Evolutionary conservation across 2,888 invertebrate genomes (phyloP).

Genomic region (Eupithecia subfuscata): DNA sequence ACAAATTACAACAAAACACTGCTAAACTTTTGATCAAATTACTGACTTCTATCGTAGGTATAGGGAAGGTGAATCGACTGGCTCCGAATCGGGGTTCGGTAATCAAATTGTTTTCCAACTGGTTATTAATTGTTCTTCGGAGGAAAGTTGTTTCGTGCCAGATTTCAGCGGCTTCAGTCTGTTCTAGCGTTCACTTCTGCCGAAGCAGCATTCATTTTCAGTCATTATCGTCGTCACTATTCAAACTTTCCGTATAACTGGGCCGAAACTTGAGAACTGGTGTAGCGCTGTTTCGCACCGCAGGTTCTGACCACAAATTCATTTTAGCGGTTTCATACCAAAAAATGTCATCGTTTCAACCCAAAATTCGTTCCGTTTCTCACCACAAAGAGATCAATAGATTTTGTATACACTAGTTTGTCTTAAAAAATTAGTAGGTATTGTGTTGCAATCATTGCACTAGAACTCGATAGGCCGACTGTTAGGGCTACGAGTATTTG

Average conservation of each 20-base stretch:
- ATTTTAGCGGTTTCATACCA: too few relatives aligned
- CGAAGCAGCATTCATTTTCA: constrained; percentile 1
- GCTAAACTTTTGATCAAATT: background rate
- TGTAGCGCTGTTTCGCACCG: too few relatives aligned
- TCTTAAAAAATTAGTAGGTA: background rate
- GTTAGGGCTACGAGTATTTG: background rate
- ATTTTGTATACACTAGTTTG: too few relatives aligned
- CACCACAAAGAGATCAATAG: too few relatives aligned
- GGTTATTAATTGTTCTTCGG: constrained; percentile 31
- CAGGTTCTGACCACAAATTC: too few relatives aligned
- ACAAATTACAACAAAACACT: background rate
- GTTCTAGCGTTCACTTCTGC: constrained; percentile 18
- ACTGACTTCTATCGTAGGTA: background rate
- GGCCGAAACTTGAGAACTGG: background rate
- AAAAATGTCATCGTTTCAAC: too few relatives aligned
- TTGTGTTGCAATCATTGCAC: background rate
- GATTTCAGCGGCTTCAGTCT: constrained; percentile 23
- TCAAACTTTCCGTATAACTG: background rate
- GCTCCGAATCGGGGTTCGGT: constrained; percentile 6
- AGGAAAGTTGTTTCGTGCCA: constrained; percentile 24
- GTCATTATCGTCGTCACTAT: background rate
- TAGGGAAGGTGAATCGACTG: constrained; percentile 6
- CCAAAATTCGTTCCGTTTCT: too few relatives aligned
- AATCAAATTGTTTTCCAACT: constrained; percentile 36
- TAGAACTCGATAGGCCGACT: background rate